phyloP scores from a whole-genome alignment of 1,140 invertebrate genomes.

The Conus ventricosus region DNA sequence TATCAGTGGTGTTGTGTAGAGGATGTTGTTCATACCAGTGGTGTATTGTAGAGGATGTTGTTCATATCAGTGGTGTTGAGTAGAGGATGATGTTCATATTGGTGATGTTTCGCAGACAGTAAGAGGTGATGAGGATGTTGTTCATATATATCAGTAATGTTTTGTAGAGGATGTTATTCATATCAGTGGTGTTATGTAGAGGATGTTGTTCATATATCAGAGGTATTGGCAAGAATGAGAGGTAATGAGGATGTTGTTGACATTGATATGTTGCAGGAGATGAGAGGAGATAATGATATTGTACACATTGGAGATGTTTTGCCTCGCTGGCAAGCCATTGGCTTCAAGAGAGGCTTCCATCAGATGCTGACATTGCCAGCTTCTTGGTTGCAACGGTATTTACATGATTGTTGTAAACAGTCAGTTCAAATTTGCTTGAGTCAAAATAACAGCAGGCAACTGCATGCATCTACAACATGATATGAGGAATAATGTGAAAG shows the following conservation, averaged over 20 bases:
- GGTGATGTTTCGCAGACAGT: no score
- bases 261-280: neutral
- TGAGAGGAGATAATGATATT: neutral
- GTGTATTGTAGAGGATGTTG: no score
- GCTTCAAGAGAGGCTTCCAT: neutral
- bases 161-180: no score
- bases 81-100: no score
- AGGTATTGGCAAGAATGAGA: neutral
- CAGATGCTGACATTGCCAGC: conserved; percentile 7
- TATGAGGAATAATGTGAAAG: neutral
- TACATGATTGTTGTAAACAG: neutral
- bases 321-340: neutral
- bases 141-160: no score
- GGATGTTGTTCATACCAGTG: no score
- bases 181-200: no score
- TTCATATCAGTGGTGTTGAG: no score
- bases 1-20: no score
- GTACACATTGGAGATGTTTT: neutral
- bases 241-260: neutral
- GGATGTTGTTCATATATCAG: no score
- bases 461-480: neutral
- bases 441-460: neutral
- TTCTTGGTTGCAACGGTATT: conserved; percentile 6
- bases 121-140: no score
- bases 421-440: no score